Evolutionary conservation across 2,888 invertebrate genomes (phyloP), one percentile per base, ranked within the genome.

Genomic region (Heliothis peltigera): DNA sequence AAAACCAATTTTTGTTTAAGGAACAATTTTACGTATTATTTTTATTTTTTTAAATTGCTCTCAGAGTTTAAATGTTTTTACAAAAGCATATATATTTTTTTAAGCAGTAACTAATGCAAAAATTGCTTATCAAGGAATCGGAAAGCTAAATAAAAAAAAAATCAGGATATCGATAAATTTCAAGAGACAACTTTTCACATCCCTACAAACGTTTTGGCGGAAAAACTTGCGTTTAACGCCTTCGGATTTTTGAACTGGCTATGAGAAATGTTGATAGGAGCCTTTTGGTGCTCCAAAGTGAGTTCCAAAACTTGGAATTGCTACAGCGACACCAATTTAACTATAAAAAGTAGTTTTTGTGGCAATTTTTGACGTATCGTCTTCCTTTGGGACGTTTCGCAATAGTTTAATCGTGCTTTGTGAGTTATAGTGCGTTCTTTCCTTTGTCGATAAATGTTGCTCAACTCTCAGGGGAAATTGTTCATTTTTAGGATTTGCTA

Each of bases 201-300:
- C 75, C 56, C 59, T 69, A 59, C 3, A 39, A 10, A 44, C 43
- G 52, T 56, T 65, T 60, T 25, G 17, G 10, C 43, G 52, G 80
- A 86, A 87, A 86, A 86, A 87, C 76, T 83, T 76, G 76, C 81
- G 66, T 78, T 79, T 77, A 81, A 78, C 81, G 77, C 78, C 74
- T 78, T 77, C 59, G 77, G 70, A 73, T 77, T 75, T 79, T 79
- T 66, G 79, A 77, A 75, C 72, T 52, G 65, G 74, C 71, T 70
- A 74, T 70, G 57, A 74, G 64, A 79, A 83, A 84, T 86, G 81
- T 83, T 79, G 75, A 82, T 81, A 70, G 67, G 62, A 64, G 53
- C 56, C 58, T 61, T 74, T 73, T 64, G 15, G 39, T 66, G 49
- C 60, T 75, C 60, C 48, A 67, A 60, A 76, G 69, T 71, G 75